These are phyloP conservation scores for Perizoma flavofasciatum DNA, from an alignment of 2,888 invertebrate species.

Conservation along the genomic window DNA sequence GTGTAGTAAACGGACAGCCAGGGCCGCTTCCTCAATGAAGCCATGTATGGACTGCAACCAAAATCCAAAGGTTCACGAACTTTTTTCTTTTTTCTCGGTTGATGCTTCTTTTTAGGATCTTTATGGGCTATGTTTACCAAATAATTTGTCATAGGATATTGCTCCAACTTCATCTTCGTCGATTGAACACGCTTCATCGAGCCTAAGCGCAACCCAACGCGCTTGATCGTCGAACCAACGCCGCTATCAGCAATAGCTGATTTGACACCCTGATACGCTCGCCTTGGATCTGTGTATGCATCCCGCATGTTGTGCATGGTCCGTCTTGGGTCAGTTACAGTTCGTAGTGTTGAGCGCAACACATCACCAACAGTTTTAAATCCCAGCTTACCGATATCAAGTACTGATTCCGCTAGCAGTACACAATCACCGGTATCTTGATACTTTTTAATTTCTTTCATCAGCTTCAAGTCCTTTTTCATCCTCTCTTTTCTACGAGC, in stretches of 20 bases:
- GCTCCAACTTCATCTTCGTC: conserved; percentile 35
- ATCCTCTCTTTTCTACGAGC: conserved; percentile 28
- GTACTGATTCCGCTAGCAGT: conserved; percentile 41
- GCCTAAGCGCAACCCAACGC: conserved; percentile 37
- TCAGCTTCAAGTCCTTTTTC: conserved; percentile 29
- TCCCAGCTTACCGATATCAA: conserved; percentile 35
- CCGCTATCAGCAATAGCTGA: conserved; percentile 34
- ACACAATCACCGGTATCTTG: conserved; percentile 35
- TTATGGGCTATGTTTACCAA: conserved; percentile 39
- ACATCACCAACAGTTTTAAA: conserved; percentile 20
- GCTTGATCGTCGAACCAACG: conserved; percentile 37
- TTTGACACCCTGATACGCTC: conserved; percentile 28
- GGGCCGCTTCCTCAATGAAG: conserved; percentile 51
- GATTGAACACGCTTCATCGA: conserved; percentile 19
- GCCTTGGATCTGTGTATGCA: conserved; percentile 12
- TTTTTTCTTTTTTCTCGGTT: conserved; percentile 27
- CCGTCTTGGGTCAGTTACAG: conserved; percentile 40
- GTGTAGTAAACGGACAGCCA: conserved; percentile 48
- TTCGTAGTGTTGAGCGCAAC: conserved; percentile 34
- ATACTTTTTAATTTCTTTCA: conserved; percentile 31
- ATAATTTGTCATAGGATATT: conserved; percentile 39
- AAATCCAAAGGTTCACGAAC: conserved; percentile 39
- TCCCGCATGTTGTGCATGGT: conserved; percentile 26
- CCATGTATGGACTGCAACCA: conserved; percentile 51
- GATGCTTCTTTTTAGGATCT: conserved; percentile 41